Percentiles rank a stretch among this genome's conserved stretches.
Conservation (phyloP, 1,140 invertebrate genomes). For the Antheraea pernyi region DNA sequence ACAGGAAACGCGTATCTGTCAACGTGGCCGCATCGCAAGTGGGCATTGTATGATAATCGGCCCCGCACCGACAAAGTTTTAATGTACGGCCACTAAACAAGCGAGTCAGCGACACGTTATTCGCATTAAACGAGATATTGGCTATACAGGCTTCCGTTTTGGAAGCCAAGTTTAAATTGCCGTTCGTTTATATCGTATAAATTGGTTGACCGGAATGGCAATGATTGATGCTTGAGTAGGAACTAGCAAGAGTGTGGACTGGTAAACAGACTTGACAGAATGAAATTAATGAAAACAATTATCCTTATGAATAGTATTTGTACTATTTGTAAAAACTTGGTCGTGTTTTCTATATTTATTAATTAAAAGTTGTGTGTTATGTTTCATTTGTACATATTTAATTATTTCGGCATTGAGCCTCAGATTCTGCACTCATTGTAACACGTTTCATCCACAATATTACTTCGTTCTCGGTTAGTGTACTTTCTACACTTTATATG, state of each 20-base stretch:
- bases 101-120: constrained; percentile 24
- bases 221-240: neutral
- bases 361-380: no score
- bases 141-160: neutral
- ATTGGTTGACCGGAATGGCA: neutral
- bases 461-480: no score
- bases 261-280: neutral
- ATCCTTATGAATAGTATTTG: no score
- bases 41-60: constrained; percentile 75
- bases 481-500: no score
- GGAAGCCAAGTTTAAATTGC: neutral
- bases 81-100: constrained; percentile 46
- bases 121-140: constrained; percentile 6
- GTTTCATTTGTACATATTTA: no score
- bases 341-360: no score
- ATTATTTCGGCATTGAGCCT: no score
- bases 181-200: neutral
- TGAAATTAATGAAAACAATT: neutral
- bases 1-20: constrained; percentile 75
- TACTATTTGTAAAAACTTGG: no score
- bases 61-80: constrained; percentile 64
- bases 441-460: no score
- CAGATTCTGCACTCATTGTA: no score
- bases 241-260: neutral
- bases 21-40: constrained; percentile 67